A percentile compares a stretch with the other conserved stretches of the same genome.
These are phyloP conservation scores for Eulimnadia texana DNA, from an alignment of 1,140 invertebrate species.

Conservation along the genomic window DNA sequence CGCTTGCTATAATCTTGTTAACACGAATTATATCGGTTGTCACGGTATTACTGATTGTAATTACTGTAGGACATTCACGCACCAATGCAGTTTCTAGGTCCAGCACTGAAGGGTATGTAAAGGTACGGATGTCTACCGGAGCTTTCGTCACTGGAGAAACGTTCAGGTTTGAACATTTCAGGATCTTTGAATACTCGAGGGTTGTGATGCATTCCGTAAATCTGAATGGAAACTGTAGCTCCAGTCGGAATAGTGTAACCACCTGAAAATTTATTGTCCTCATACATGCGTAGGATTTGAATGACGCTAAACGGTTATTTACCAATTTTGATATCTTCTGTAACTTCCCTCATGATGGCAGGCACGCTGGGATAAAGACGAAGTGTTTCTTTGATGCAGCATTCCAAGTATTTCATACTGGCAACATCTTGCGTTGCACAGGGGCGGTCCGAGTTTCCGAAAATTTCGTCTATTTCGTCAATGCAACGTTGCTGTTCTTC, in stretches of 20 bases:
- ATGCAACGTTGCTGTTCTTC: conserved; percentile 40
- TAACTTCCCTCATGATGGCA: conserved; percentile 24
- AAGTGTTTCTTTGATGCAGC: conserved; percentile 45
- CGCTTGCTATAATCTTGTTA: not conserved
- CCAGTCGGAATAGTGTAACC: conserved; percentile 11
- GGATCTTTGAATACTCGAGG: conserved; percentile 55
- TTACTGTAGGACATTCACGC: too few species aligned
- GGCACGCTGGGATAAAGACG: conserved; percentile 41
- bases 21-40: conserved; percentile 18
- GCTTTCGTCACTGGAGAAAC: conserved; percentile 45
- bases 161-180: conserved; percentile 55
- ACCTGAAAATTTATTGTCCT: conserved; percentile 22
- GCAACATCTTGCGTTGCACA: conserved; percentile 45
- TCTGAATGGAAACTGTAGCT: conserved; percentile 27
- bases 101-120: conserved; percentile 73
- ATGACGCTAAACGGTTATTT: too few species aligned
- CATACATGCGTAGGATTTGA: too few species aligned
- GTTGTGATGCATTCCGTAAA: conserved; percentile 46
- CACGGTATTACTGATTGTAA: too few species aligned
- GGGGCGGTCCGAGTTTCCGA: conserved; percentile 30
- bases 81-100: conserved; percentile 70
- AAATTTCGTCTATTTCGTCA: conserved; percentile 32
- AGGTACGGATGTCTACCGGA: conserved; percentile 37
- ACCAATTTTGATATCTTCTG: conserved; percentile 22
- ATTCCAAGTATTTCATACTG: conserved; percentile 52